Evolutionary conservation across 2,888 invertebrate genomes (phyloP), one percentile per base, ranked within the genome.

Genomic region (Aspidiotus destructor): DNA sequence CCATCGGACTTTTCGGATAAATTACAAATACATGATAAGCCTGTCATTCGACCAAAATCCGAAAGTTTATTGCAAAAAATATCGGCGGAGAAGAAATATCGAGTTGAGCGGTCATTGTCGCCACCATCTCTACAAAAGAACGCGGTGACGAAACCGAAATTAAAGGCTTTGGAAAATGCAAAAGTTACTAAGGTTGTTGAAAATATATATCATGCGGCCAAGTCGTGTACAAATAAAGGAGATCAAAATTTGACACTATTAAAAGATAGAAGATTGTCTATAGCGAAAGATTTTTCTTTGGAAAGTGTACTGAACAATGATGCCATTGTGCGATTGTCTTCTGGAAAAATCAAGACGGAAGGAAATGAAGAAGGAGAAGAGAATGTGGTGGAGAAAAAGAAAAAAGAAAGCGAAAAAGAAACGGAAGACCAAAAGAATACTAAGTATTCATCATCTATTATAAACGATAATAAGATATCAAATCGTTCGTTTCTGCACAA

Each of bases 401-500:
- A 13, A n/a, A 8, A 10, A 41, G 11, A 7, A 54, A 11, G 11
- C 1, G 55, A 42, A n/a, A 3, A 11, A 0, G 41, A 8, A 13
- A 10, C 42, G 16, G 7, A 52, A 52, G 52, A 17, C 55, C 7
- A 55, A 16, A 11, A 55, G 55, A 55, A 53, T 54, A 11, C 64
- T 57, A 42, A n/a, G n/a, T 8, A 28, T 53, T 28, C 28, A 28
- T 28, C 28, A 28, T 9, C 55, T 15, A 40, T 58, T 61, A 15
- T 62, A 68, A 1, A 7, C 17, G 55, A 55, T 16, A 5, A 2
- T 48, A 48, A 2, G 16, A 55, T 55, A 28, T 55, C 68, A 5
- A 70, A 70, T 58, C 52, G 62, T 68, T 70, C 70, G 11, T 70
- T 70, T 68, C 16, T 70, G 62, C 68, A 70, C 42, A 48, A 55